Evolutionary conservation across 1,140 invertebrate genomes (phyloP).

Genomic region (Tetragonula clypearis): DNA sequence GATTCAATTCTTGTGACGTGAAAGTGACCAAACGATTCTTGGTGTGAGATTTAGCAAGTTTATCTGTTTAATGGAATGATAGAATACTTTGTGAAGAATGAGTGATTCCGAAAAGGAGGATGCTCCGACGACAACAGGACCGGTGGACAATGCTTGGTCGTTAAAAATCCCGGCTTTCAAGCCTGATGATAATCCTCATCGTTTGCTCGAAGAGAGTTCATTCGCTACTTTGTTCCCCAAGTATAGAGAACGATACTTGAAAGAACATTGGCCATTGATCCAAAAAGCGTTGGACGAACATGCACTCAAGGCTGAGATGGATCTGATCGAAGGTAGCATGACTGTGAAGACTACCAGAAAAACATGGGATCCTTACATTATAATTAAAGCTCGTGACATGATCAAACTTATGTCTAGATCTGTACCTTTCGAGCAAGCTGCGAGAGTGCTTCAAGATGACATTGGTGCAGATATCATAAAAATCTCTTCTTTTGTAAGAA

Average conservation of each 20-base stretch:
- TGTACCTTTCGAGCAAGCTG: constrained; percentile 98
- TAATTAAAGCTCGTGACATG: constrained; percentile 98
- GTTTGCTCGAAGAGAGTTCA: constrained; percentile 88
- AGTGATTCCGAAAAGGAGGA: constrained; percentile 73
- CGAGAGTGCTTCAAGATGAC: constrained; percentile 93
- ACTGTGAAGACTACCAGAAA: constrained; percentile 97
- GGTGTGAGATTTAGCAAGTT: neutral
- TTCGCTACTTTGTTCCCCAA: constrained; percentile 93
- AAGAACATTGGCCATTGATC: constrained; percentile 97
- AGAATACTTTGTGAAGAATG: constrained; percentile 62
- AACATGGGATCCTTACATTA: constrained; percentile 99
- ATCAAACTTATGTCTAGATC: constrained; percentile 97
- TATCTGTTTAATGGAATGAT: neutral
- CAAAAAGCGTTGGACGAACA: constrained; percentile 91
- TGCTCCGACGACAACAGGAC: constrained; percentile 75
- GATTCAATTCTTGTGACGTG: too few relatives aligned
- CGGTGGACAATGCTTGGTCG: constrained; percentile 93
- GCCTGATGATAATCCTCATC: constrained; percentile 94
- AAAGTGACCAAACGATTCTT: neutral
- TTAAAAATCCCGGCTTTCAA: constrained; percentile 96
- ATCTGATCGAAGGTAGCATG: constrained; percentile 98
- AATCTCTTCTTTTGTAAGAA: constrained; percentile 94
- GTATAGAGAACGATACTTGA: constrained; percentile 98
- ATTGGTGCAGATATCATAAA: constrained; percentile 98
- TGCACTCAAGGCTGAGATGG: constrained; percentile 94